phyloP scores from a whole-genome alignment of 2,888 invertebrate genomes.

The Calliopum simillimum region DNA sequence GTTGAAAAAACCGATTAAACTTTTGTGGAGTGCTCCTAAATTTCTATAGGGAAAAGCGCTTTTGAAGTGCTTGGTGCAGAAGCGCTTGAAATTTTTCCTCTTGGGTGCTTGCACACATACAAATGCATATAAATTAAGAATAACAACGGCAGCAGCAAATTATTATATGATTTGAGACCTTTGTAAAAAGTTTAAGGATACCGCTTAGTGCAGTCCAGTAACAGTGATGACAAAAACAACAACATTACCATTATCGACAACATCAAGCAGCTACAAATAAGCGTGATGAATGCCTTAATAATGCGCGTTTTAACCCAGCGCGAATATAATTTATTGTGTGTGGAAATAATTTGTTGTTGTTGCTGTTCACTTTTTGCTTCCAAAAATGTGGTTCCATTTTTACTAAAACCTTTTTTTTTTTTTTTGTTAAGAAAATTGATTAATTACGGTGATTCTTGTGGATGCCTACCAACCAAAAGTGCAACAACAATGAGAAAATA shows the following conservation, averaged over 20 bases:
- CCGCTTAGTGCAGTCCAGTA: not conserved
- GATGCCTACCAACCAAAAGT: not conserved
- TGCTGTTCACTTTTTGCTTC: not conserved
- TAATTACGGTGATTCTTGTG: slow-evolving; percentile 27
- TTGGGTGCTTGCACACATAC: too few species aligned
- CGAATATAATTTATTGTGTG: slow-evolving; percentile 65
- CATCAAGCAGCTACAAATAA: not conserved
- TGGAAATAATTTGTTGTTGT: slow-evolving; percentile 40
- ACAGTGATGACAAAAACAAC: not conserved
- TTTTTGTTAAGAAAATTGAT: slow-evolving; percentile 30
- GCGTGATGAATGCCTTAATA: slow-evolving; percentile 11
- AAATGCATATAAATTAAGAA: not conserved
- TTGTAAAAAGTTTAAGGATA: slow-evolving; percentile 10
- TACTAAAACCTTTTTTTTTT: too few species aligned
- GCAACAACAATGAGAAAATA: slow-evolving; percentile 8
- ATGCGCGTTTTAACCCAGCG: slow-evolving; percentile 56
- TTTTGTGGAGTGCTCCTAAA: too few species aligned
- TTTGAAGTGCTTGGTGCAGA: too few species aligned
- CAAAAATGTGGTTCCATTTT: not conserved
- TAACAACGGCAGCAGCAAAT: not conserved
- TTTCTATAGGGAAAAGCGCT: too few species aligned
- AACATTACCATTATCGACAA: too few species aligned
- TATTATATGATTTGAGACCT: not conserved
- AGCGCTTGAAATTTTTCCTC: too few species aligned
- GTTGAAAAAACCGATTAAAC: too few species aligned